Conservation (phyloP, 2,797 vertebrate species). For the Anabas testudineus region DNA sequence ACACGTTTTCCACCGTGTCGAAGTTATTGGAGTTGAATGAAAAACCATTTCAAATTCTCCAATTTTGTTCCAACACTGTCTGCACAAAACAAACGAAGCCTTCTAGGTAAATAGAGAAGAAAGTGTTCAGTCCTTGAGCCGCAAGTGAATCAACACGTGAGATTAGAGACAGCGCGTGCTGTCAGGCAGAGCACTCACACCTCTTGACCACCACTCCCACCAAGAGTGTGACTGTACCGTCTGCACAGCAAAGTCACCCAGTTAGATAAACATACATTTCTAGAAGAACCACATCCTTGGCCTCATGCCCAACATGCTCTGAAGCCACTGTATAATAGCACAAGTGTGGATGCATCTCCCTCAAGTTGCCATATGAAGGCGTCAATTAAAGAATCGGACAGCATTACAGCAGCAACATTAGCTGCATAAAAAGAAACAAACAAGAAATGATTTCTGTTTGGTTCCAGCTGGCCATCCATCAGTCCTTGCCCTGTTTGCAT, state of each 20-base stretch:
- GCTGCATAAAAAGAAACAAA: conserved; percentile 55
- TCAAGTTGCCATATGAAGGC: conserved; percentile 17
- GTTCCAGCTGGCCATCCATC: conserved; percentile 48
- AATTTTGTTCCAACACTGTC: conserved; percentile 1
- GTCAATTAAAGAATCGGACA: conserved; percentile 41
- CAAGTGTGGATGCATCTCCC: conserved; percentile 18
- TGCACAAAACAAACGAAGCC: not conserved
- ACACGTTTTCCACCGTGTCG: too few relatives aligned
- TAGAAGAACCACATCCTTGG: conserved; percentile 4
- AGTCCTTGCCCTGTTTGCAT: conserved; percentile 18
- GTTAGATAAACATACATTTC: conserved; percentile 23
- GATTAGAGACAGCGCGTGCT: not conserved
- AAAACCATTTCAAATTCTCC: not conserved
- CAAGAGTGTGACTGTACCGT: not conserved
- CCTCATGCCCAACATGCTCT: conserved; percentile 1
- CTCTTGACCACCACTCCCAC: conserved; percentile 6
- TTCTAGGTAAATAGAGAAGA: not conserved
- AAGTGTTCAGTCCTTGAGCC: not conserved
- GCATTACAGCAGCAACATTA: conserved; percentile 66
- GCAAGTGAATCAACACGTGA: not conserved
- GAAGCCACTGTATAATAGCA: conserved; percentile 19
- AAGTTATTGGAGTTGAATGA: not conserved
- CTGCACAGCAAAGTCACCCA: too few relatives aligned
- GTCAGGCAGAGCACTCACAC: not conserved
- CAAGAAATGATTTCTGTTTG: conserved; percentile 30